phyloP scores from a whole-genome alignment of 1,140 invertebrate species.

The Drosophila ambigua region DNA sequence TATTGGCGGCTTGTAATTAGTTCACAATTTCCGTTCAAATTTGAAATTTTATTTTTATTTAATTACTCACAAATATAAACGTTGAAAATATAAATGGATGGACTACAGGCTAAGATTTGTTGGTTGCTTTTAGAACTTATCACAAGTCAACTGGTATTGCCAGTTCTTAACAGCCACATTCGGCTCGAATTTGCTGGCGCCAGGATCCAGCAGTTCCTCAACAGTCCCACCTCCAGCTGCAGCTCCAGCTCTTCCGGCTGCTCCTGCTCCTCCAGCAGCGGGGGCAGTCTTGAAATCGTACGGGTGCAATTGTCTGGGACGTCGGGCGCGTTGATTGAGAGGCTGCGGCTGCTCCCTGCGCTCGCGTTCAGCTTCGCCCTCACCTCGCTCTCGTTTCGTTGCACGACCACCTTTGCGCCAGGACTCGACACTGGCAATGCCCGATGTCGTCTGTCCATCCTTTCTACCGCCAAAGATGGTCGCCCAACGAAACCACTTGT shows the following conservation, averaged over 20 bases:
- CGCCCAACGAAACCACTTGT: conserved; percentile 80
- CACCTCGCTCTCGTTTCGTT: conserved; percentile 58
- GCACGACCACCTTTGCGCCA: conserved; percentile 79
- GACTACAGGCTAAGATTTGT: conserved; percentile 32
- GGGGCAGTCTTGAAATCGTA: conserved; percentile 58
- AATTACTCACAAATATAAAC: conserved; percentile 22
- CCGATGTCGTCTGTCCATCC: conserved; percentile 46
- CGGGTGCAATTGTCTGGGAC: conserved; percentile 67
- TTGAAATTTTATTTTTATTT: conserved; percentile 29
- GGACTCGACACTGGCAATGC: conserved; percentile 73
- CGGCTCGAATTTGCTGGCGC: conserved; percentile 66
- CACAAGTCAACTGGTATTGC: conserved; percentile 83
- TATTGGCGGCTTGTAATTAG: too few species aligned
- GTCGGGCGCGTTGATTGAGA: conserved; percentile 49
- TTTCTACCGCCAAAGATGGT: conserved; percentile 65
- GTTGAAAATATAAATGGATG: conserved; percentile 41
- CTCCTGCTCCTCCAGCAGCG: conserved; percentile 52
- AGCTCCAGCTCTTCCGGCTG: conserved; percentile 34
- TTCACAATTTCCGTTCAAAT: not conserved
- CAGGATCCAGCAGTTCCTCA: conserved; percentile 72
- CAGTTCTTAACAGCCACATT: conserved; percentile 81
- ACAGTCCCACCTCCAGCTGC: conserved; percentile 37
- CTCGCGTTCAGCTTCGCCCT: conserved; percentile 21
- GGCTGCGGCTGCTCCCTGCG: conserved; percentile 24
- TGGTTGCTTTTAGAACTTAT: conserved; percentile 73